Conservation (phyloP, 23 tunicate species). For the Clavelina lepadiformis region DNA sequence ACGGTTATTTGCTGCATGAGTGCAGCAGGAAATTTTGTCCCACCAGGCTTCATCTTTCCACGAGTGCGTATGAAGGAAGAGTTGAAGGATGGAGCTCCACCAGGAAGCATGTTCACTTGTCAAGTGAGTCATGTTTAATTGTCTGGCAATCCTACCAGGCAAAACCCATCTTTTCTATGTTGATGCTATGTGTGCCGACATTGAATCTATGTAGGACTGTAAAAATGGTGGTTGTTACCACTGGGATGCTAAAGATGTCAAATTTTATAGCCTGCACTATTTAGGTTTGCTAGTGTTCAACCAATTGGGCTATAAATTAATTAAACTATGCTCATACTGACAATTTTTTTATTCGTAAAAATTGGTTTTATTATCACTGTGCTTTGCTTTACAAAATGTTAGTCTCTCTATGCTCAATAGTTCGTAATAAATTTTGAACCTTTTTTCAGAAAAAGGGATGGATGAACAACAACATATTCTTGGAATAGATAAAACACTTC, state of each 20-base stretch:
- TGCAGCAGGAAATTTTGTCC: constrained; percentile 17
- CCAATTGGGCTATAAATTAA: no score
- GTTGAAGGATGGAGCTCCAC: constrained; percentile 25
- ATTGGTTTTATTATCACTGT: constrained; percentile 2
- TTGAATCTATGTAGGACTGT: neutral
- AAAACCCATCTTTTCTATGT: constrained; percentile 1
- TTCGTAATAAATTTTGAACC: constrained; percentile 3
- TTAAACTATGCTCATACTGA: constrained; percentile 2
- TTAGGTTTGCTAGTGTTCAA: constrained; percentile 2
- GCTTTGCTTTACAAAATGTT: neutral
- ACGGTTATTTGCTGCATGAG: constrained; percentile 11
- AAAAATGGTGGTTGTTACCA: constrained; percentile 2
- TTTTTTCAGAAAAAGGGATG: constrained; percentile 14
- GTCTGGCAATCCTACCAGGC: constrained; percentile 1
- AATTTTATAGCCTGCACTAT: neutral
- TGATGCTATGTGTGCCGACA: constrained; percentile 2
- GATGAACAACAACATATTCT: constrained; percentile 10
- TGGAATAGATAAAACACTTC: constrained; percentile 3
- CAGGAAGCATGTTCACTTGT: constrained; percentile 24
- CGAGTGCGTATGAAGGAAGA: neutral
- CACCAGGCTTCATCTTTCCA: constrained; percentile 12
- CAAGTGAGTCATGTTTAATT: constrained; percentile 4
- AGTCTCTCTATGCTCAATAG: constrained; percentile 3
- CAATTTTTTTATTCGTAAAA: constrained; percentile 1
- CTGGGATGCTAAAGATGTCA: constrained; percentile 5